Percentiles rank a stretch among this genome's conserved stretches.
These are phyloP conservation scores for Pyrocephalus nanus DNA, from an alignment of 2,797 vertebrate species.

Conservation along the genomic window DNA sequence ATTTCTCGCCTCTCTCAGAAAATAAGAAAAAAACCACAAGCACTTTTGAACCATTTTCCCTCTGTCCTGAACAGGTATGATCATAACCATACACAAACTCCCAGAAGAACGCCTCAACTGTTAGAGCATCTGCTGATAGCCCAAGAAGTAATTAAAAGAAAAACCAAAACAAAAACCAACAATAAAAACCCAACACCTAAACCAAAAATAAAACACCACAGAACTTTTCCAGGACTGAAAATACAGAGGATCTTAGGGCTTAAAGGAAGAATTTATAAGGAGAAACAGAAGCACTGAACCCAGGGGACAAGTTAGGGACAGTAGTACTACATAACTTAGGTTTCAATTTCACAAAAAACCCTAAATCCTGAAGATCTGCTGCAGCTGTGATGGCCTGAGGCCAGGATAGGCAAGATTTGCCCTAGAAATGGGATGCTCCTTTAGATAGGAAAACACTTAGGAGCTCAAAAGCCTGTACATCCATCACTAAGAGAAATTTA, in stretches of 20 bases:
- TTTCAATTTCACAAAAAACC: background rate
- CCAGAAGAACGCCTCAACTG: background rate
- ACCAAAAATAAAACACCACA: background rate
- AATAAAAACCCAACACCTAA: background rate
- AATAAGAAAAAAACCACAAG: background rate
- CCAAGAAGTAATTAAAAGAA: background rate
- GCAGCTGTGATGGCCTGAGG: background rate
- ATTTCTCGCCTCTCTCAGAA: fast-evolving
- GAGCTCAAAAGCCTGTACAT: background rate
- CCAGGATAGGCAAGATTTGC: background rate
- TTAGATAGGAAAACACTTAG: background rate
- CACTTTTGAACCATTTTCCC: background rate
- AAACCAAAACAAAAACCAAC: background rate
- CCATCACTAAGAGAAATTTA: background rate
- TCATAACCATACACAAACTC: background rate
- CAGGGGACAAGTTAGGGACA: background rate
- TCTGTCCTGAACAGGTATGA: background rate
- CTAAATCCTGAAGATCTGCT: background rate
- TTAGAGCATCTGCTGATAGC: background rate
- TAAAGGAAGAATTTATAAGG: background rate
- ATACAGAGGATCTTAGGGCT: background rate
- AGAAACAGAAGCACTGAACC: background rate
- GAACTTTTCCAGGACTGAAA: background rate
- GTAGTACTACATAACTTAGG: background rate
- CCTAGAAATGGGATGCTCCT: background rate